Evolutionary conservation across 2,113 vertebrate genomes (phyloP), one percentile per base, ranked within the genome.

Genomic region (Furnarius figulus): DNA sequence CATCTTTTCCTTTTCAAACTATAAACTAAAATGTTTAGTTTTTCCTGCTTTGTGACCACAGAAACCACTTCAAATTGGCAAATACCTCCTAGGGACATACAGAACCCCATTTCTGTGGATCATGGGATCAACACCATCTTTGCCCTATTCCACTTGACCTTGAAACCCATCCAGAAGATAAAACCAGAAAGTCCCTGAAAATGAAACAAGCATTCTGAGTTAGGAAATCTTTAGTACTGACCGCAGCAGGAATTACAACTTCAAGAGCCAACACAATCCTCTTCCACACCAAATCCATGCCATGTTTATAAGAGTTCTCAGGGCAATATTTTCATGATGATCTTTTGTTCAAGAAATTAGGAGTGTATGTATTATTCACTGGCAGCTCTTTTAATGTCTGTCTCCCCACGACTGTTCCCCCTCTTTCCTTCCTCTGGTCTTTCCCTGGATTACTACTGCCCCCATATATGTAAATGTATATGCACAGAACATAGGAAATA

Each of bases 381-480:
- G 23, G 5, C 35, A 65, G 12, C 4, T 79, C 19, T 72, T 85
- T 37, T 46, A 65, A 33, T 6, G 8, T 72, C 18, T 7, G 5
- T 18, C 33, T 65, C 20, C 20, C 10, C 33, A 37, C 3, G 13
- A 14, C 8, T 49, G 1, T 83, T 68, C 53, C 7, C 8, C 2
- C 8, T 16, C 16, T 66, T 86, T 78, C 13, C 22, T 82, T 55
- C 14, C 13, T 68, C 31, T 75, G 2, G 31, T 53, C 24, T 61
- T 78, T 90, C 11, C 24, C 44, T 35, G 8, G 9, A 28, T 79
- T 75, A 52, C 14, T 65, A 30, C 31, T 37, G 4, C 8, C 20
- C 14, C 30, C 4, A 27, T 21, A 14, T 31, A 28, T 8, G 30
- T 5, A 59, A 75, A 33, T 0, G 0, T 16, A 10, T 12, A 52